These are phyloP conservation scores for Heterocephalus glaber DNA, from an alignment of 2,113 vertebrate species.

Conservation along the genomic window DNA sequence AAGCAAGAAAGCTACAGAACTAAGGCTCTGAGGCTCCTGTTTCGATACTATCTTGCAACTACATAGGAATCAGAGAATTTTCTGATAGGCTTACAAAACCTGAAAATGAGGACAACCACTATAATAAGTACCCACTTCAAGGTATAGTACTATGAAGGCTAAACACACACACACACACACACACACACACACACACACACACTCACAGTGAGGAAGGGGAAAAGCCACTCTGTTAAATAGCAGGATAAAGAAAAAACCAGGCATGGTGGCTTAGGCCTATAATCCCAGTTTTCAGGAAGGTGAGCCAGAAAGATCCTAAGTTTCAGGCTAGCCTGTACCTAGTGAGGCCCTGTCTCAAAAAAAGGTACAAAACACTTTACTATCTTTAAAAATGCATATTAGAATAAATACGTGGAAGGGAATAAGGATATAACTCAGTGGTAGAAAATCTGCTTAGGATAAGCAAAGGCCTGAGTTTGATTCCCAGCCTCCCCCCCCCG, in stretches of 20 bases:
- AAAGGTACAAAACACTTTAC: not conserved
- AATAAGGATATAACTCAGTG: not conserved
- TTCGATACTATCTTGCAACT: not conserved
- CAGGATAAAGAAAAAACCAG: not conserved
- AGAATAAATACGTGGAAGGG: not conserved
- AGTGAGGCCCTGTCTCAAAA: not conserved
- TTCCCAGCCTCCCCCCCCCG: not conserved
- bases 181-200: not conserved
- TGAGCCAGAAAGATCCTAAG: not conserved
- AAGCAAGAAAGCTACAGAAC: constrained; percentile 17
- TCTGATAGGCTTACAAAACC: not conserved
- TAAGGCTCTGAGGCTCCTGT: not conserved
- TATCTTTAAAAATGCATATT: constrained; percentile 32
- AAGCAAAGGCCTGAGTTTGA: not conserved
- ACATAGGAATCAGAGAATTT: not conserved
- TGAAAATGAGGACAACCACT: constrained; percentile 6
- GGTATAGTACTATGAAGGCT: not conserved
- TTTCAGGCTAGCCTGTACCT: not conserved
- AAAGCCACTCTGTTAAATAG: not conserved
- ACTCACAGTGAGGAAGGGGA: not conserved
- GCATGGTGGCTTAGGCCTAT: not conserved
- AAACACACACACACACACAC: not conserved
- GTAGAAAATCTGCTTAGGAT: not conserved
- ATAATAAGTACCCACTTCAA: not conserved
- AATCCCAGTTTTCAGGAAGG: not conserved